phyloP scores from a whole-genome alignment of 2,888 invertebrate genomes.

The Troilus luridus region DNA sequence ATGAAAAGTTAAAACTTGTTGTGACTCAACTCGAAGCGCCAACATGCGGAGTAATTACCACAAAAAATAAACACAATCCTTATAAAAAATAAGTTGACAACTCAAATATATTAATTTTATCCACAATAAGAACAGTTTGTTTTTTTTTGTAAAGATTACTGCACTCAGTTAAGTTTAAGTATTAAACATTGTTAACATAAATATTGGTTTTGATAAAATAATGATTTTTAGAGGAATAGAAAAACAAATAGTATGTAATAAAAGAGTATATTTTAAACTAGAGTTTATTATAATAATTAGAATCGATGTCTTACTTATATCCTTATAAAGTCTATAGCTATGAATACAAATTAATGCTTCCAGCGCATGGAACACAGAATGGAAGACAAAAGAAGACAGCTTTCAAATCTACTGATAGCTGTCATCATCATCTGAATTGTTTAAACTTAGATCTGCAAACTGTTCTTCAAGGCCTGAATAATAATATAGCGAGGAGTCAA shows the following conservation, averaged over 20 bases:
- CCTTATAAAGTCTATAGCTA: constrained; percentile 10
- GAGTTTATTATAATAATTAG: constrained; percentile 24
- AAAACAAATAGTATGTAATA: neutral
- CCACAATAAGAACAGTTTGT: no score
- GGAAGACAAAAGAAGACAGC: constrained; percentile 34
- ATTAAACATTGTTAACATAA: neutral
- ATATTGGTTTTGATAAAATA: neutral
- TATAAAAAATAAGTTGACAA: no score
- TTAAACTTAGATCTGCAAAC: constrained; percentile 53
- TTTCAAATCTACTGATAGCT: constrained; percentile 51
- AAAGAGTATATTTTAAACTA: constrained; percentile 45
- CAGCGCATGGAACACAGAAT: constrained; percentile 37
- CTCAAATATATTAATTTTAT: no score
- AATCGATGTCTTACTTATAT: constrained; percentile 33
- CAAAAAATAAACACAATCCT: no score
- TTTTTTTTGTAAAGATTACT: no score
- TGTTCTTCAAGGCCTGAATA: constrained; percentile 22
- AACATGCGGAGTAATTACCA: no score
- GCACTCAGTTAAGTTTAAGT: no score
- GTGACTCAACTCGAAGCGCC: no score
- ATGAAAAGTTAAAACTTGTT: no score
- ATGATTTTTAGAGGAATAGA: neutral
- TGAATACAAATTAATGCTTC: constrained; percentile 27
- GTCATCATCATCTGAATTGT: constrained; percentile 54
- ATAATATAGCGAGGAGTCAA: constrained; percentile 37